These are phyloP conservation scores for Lomographa bimaculata DNA, from an alignment of 2,888 invertebrate genomes.

Conservation along the genomic window DNA sequence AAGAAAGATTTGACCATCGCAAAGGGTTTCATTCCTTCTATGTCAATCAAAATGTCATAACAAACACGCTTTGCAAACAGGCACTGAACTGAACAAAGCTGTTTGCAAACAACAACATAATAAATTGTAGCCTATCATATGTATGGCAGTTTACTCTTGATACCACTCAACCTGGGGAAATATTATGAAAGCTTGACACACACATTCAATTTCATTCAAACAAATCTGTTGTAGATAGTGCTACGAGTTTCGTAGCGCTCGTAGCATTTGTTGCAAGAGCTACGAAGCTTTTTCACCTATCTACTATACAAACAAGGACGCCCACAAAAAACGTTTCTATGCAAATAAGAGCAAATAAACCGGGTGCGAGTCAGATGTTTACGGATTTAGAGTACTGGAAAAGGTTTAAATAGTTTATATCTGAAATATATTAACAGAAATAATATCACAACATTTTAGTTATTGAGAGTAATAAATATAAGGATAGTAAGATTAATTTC, in stretches of 20 bases:
- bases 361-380: slow-evolving; percentile 62
- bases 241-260: slow-evolving; percentile 44
- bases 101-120: slow-evolving; percentile 1
- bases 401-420: not conserved
- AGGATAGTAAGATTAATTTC: too few species aligned
- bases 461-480: too few species aligned
- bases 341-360: slow-evolving; percentile 82
- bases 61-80: not conserved
- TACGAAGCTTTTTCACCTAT: slow-evolving; percentile 74
- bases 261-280: slow-evolving; percentile 41
- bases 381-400: slow-evolving; percentile 39
- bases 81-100: too few species aligned
- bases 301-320: slow-evolving; percentile 79
- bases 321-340: slow-evolving; percentile 83
- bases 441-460: too few species aligned
- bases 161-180: slow-evolving; percentile 28
- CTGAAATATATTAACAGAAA: too few species aligned
- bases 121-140: slow-evolving; percentile 9
- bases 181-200: slow-evolving; percentile 40
- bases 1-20: too few species aligned
- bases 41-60: too few species aligned
- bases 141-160: slow-evolving; percentile 18
- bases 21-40: too few species aligned
- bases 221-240: slow-evolving; percentile 63
- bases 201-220: slow-evolving; percentile 69